Conservation (phyloP, 1,140 invertebrate genomes). For the Meloidogyne chitwoodi region DNA sequence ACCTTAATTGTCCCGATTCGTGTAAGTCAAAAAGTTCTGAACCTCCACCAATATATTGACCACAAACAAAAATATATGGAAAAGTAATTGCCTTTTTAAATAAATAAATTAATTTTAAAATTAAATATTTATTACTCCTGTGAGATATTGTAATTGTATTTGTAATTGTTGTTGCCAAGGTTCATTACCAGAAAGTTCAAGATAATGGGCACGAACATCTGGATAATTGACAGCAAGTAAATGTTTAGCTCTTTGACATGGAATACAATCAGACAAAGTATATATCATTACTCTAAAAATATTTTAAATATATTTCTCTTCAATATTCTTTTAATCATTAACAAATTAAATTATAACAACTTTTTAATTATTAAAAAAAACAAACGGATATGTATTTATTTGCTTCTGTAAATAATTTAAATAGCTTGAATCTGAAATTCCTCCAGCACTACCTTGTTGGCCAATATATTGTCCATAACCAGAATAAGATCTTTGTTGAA, state of each 20-base stretch:
- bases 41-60: constrained; percentile 55
- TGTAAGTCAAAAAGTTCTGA: constrained; percentile 59
- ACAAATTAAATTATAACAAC: too few species aligned
- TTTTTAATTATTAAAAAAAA: background rate
- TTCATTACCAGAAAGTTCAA: constrained; percentile 55
- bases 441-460: constrained; percentile 21
- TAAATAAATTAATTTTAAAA: background rate
- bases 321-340: too few species aligned
- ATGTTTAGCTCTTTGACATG: constrained; percentile 41
- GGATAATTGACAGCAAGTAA: constrained; percentile 38
- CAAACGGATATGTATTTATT: constrained; percentile 26
- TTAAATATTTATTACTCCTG: constrained; percentile 28
- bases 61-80: constrained; percentile 59
- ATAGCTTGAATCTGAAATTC: constrained; percentile 33
- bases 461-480: constrained; percentile 10
- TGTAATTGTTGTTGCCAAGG: constrained; percentile 59
- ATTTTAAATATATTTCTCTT: too few species aligned
- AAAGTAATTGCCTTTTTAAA: constrained; percentile 46
- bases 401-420: constrained; percentile 47
- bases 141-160: constrained; percentile 58
- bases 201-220: constrained; percentile 40
- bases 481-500: background rate
- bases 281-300: constrained; percentile 47
- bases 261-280: constrained; percentile 46
- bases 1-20: constrained; percentile 51